phyloP scores from a whole-genome alignment of 2,113 vertebrate genomes.

The Apistogramma diplotaenia region DNA sequence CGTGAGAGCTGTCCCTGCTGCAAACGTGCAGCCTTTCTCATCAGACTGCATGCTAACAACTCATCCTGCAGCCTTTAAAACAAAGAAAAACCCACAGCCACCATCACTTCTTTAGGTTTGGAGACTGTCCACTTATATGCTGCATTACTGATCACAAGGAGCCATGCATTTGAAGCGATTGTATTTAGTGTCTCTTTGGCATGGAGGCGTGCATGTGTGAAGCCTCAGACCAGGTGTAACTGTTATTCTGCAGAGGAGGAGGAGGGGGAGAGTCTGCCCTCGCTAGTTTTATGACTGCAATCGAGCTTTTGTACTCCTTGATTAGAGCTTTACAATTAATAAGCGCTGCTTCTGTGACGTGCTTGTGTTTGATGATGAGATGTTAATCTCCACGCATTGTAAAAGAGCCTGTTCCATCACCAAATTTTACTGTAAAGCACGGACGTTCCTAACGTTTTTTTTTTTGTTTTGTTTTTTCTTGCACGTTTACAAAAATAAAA shows the following conservation, averaged over 20 bases:
- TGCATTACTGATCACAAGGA: constrained; percentile 54
- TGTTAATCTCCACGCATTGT: background rate
- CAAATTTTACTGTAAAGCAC: constrained; percentile 38
- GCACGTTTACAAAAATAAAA: constrained; percentile 51
- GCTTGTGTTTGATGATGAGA: constrained; percentile 30
- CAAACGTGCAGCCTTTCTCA: background rate
- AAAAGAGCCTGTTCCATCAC: constrained; percentile 7
- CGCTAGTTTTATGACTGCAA: constrained; percentile 35
- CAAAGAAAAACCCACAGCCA: background rate
- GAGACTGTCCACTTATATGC: constrained; percentile 38
- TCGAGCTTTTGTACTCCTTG: constrained; percentile 46
- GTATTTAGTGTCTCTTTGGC: constrained; percentile 54
- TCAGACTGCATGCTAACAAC: background rate
- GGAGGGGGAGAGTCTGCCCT: background rate
- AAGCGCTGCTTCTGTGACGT: constrained; percentile 49
- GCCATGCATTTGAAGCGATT: constrained; percentile 50
- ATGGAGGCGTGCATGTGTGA: constrained; percentile 59
- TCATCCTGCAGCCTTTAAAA: constrained; percentile 17
- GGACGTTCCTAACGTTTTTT: background rate
- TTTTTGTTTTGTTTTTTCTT: background rate
- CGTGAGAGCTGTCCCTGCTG: background rate
- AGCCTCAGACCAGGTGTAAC: constrained; percentile 1
- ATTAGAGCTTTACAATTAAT: constrained; percentile 60
- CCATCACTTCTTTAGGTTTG: background rate
- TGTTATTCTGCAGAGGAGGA: background rate